phyloP scores from a whole-genome alignment of 2,888 invertebrate species.

The Morpho helenor region DNA sequence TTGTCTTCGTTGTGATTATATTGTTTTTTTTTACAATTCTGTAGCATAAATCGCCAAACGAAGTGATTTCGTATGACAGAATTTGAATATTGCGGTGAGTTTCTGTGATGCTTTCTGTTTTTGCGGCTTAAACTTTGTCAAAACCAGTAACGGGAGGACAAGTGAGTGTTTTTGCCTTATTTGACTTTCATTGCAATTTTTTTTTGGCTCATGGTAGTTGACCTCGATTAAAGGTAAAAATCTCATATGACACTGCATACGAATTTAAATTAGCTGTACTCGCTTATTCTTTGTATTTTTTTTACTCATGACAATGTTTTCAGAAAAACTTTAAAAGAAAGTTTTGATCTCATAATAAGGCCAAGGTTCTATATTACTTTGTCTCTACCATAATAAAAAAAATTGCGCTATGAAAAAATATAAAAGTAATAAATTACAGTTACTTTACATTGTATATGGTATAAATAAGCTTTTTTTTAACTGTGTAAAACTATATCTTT shows the following conservation, averaged over 20 bases:
- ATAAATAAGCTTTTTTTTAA: too few species aligned
- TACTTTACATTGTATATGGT: too few species aligned
- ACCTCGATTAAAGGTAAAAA: constrained; percentile 39
- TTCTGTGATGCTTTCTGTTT: constrained; percentile 21
- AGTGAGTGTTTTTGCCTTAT: constrained; percentile 39
- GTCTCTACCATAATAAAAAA: too few species aligned
- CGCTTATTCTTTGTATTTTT: background rate
- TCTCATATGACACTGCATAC: constrained; percentile 15
- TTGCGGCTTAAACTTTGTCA: constrained; percentile 19
- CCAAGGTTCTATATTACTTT: too few species aligned
- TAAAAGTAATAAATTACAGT: too few species aligned
- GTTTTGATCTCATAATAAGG: background rate
- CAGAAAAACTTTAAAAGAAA: background rate
- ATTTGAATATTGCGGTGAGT: constrained; percentile 24
- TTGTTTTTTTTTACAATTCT: constrained; percentile 16
- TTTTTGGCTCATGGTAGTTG: constrained; percentile 39
- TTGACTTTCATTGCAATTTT: constrained; percentile 49
- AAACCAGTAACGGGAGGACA: constrained; percentile 18
- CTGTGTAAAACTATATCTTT: too few species aligned
- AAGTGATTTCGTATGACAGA: constrained; percentile 10
- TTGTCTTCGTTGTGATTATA: constrained; percentile 24
- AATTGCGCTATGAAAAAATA: too few species aligned
- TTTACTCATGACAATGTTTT: too few species aligned
- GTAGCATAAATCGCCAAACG: constrained; percentile 9
- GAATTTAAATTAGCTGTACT: constrained; percentile 1